Evolutionary conservation across 2,888 invertebrate species (phyloP).

Genomic region (Chrysolina americana): DNA sequence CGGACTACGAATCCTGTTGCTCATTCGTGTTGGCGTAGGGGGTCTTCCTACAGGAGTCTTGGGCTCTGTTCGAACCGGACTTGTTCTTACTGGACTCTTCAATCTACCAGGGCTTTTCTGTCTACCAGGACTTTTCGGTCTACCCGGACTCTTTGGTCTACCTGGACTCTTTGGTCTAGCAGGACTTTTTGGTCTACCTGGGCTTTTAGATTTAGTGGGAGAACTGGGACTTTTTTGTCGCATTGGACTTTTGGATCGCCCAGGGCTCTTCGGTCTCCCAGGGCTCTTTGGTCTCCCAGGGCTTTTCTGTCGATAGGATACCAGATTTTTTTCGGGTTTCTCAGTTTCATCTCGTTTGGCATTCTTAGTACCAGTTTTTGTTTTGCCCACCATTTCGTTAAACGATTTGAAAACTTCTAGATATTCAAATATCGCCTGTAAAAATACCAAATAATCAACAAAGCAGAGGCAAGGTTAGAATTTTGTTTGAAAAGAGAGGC

Average conservation of each 20-base stretch:
- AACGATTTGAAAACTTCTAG: background rate
- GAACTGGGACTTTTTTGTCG: constrained; percentile 47
- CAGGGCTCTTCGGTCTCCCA: constrained; percentile 25
- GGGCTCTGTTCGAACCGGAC: constrained; percentile 43
- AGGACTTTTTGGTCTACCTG: constrained; percentile 50
- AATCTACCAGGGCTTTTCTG: constrained; percentile 43
- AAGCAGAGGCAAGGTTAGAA: background rate
- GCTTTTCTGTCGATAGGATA: background rate
- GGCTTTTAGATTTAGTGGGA: constrained; percentile 28
- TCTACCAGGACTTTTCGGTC: constrained; percentile 49
- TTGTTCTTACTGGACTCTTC: constrained; percentile 43
- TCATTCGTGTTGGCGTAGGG: constrained; percentile 41
- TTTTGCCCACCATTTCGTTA: constrained; percentile 24
- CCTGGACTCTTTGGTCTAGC: constrained; percentile 50
- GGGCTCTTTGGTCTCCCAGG: constrained; percentile 8
- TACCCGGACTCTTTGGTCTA: constrained; percentile 62
- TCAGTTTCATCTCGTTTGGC: background rate
- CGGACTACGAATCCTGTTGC: constrained; percentile 44
- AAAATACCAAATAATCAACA: background rate
- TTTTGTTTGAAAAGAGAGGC: constrained; percentile 6
- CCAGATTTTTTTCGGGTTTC: background rate
- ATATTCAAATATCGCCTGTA: background rate
- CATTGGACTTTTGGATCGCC: constrained; percentile 49
- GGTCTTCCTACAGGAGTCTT: constrained; percentile 44
- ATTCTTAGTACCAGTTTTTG: constrained; percentile 12